These are phyloP conservation scores for Acropternis orthonyx DNA, from an alignment of 2,797 vertebrate species.

Conservation along the genomic window DNA sequence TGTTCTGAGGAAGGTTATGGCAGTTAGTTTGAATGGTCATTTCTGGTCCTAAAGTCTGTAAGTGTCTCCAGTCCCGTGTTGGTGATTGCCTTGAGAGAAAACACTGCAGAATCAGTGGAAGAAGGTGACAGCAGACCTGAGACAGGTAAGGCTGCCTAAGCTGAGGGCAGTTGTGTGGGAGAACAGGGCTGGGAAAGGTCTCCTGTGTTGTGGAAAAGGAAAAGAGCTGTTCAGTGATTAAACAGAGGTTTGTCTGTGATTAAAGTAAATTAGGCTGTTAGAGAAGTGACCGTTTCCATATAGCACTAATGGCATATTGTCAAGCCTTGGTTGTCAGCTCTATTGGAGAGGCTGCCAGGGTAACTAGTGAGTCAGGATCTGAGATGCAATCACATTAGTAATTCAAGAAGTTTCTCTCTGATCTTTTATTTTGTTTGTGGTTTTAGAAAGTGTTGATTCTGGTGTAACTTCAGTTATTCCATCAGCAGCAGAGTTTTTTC, in stretches of 20 bases:
- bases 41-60: background rate
- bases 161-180: background rate
- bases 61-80: background rate
- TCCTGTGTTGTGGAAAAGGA: background rate
- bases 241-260: background rate
- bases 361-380: background rate
- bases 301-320: background rate
- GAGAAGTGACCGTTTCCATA: background rate
- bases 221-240: background rate
- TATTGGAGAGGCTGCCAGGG: background rate
- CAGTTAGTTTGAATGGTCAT: background rate
- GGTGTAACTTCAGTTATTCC: background rate
- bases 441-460: background rate
- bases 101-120: background rate
- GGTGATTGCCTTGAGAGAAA: background rate
- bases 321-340: background rate
- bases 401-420: background rate
- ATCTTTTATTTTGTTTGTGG: background rate
- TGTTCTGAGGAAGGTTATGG: background rate
- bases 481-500: background rate
- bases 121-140: background rate
- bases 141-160: background rate
- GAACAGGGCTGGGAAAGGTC: background rate
- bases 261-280: background rate
- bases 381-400: background rate